Conservation (phyloP, 2,113 vertebrate genomes). For the Pangasianodon hypophthalmus region DNA sequence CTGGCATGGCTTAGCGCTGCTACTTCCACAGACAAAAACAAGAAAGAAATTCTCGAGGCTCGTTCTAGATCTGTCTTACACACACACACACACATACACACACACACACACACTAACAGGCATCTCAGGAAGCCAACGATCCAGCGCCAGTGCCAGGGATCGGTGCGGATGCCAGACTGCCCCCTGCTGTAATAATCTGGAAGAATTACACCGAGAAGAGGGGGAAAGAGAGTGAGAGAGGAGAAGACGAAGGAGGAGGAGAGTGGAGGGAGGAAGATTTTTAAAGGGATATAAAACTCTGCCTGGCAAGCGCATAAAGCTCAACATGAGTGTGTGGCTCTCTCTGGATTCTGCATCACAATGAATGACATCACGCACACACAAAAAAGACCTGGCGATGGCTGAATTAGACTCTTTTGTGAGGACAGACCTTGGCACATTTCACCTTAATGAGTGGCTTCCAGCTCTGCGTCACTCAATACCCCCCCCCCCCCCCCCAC, state of each 20-base stretch:
- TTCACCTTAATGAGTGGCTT: constrained; percentile 69
- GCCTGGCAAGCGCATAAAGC: constrained; percentile 45
- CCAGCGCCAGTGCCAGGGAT: constrained; percentile 44
- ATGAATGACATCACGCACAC: constrained; percentile 54
- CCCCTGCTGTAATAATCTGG: constrained; percentile 59
- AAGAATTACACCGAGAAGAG: constrained; percentile 53
- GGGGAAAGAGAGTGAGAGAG: constrained; percentile 9
- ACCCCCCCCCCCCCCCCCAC: constrained; percentile 20
- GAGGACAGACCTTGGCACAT: constrained; percentile 68
- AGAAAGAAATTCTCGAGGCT: constrained; percentile 31
- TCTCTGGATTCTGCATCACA: constrained; percentile 53
- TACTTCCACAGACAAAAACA: constrained; percentile 25
- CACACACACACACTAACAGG: constrained; percentile 35
- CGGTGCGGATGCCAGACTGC: constrained; percentile 60
- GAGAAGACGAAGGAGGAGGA: not conserved
- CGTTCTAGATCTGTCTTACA: constrained; percentile 21
- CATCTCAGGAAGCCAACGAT: constrained; percentile 57
- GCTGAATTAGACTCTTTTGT: constrained; percentile 55
- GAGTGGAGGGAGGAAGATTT: constrained; percentile 18
- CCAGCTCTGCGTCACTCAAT: constrained; percentile 59
- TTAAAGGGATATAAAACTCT: constrained; percentile 49
- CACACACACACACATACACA: constrained; percentile 25
- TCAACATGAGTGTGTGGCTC: constrained; percentile 41
- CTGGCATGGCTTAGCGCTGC: constrained; percentile 32
- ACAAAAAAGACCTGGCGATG: constrained; percentile 63